Evolutionary conservation across 2,888 invertebrate species (phyloP), one percentile per base, ranked within the genome.

Genomic region (Orgyia antiqua): DNA sequence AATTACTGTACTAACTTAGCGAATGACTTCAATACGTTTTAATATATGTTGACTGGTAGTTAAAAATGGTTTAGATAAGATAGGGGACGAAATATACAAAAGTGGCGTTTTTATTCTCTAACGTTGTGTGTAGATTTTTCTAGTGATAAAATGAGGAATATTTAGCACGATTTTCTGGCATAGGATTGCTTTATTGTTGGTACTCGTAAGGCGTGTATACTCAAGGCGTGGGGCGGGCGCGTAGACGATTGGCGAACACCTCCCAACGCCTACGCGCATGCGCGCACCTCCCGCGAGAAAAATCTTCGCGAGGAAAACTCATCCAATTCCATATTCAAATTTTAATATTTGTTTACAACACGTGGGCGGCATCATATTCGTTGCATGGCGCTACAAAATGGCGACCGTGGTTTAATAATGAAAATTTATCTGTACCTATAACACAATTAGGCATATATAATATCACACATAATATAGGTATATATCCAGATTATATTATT

Each of bases 191-290:
- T 2, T 8, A 13, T 3, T 9, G n/a, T 13, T 9, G 13, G 12
- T 13, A 10, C 51, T 52, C 65, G 71, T 55, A 51, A 58, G 62
- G 64, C 67, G 67, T 62, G 63, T 40, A 36, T 27, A 23, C 46
- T 49, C 51, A 56, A 51, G 63, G 59, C 63, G 70, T 61, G 72
- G 83, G 75, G 79, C 82, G 80, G 86, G 77, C 74, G 52, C 60
- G 67, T 64, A 63, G 58, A 50, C 67, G 68, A 79, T 86, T 87
- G 87, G 87, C 86, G 82, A 76, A 71, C 82, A 78, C 87, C 87
- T 86, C 80, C 88, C 83, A 78, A 76, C 87, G 86, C 78, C 88
- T 77, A 70, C 80, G 79, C 82, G 76, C 78, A 70, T 73, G 84
- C 86, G 83, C 78, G 63, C 37, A 24, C 36, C 65, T 58, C 70